Base-by-base conservation (phyloP, 2,797 vertebrate genomes). In the Morelia viridis region DNA sequence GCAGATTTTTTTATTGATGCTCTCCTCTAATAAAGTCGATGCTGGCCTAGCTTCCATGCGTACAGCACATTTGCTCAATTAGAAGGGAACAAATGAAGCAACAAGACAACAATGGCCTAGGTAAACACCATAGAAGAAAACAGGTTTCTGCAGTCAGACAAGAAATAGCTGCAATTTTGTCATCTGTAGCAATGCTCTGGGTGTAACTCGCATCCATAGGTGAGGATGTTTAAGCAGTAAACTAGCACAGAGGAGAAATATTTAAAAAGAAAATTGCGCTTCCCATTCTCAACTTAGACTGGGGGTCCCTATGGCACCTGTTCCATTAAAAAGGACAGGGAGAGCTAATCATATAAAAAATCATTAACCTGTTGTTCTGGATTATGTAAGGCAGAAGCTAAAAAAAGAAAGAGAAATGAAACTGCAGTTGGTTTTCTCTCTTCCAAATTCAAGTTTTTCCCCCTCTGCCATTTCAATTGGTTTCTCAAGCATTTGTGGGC, bases 81-180 rank as follows among this genome's bases (percentile, higher is more conserved):
- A 95, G 92, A 95, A 89, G 80, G 95, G 96, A 95, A 95, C 94
- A 95, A 94, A 95, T 62, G 89, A 58, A 90, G 91, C 96, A 96
- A 17, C 35, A 56, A 92, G 96, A 94, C 94, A 91, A 95, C 92
- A n/a, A 41, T 41, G 93, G 90, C 17, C 91, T 92, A 0, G 31
- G 88, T 9, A 58, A 93, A 90, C n/a, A 58, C 71, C 1, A n/a
- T 0, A 0, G 8, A 0, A 90, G 92, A 24, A 50, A 2, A 31
- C 26, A 76, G 95, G 93, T 68, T 90, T 65, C 31, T 31, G 93
- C 53, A 12, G 46, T 90, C 58, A 1, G 3, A n/a, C 13, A 0
- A 0, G 1, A 19, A 84, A n/a, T 31, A 76, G 91, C 84, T 58
- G n/a, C 4, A 0, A 90, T 53, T 41, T 83, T 68, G 31, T 58